Base-by-base conservation (phyloP, 2,888 invertebrate species). In the Dioctria linearis region DNA sequence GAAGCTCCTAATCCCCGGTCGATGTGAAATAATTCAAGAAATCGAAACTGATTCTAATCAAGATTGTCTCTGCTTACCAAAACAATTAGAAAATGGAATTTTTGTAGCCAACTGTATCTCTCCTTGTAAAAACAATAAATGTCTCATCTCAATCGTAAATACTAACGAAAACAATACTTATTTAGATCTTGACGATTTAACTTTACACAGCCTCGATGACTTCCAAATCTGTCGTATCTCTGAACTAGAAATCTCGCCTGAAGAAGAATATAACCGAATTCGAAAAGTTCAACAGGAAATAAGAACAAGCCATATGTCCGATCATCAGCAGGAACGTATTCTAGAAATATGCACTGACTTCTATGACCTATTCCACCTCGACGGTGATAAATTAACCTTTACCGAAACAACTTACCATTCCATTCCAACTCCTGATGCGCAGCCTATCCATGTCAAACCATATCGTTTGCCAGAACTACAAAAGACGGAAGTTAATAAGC, bases 11-110 rank as follows among this genome's bases (percentile, higher is more conserved):
- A 39, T 61, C n/a, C 61, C 61, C 4, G 61, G 25, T 25, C 4
- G 61, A 25, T 37, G 25, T 5, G 61, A 61, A 61, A 5, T 11
- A 5, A 11, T 57, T 57, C 11, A 11, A 11, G n/a, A 13, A 13
- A n/a, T 61, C 3, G 25, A 61, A 61, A 6, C 61, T 39, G n/a
- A 61, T 37, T 11, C 4, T 13, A 37, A 61, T 8, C 4, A 37
- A 4, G 61, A 61, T 61, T 61, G 61, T 39, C n/a, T 61, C 5
- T 61, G 61, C 39, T 39, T 61, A 8, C 25, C 61, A 13, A 61
- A 61, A 6, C 25, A 61, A 37, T 61, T 61, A 37, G 25, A 61
- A 8, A 61, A 61, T 37, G 61, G 61, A 11, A 13, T 61, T 3
- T 5, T 57, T 3, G 11, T 57, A 8, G 5, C 57, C 5, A 57